Conservation (phyloP, 2,113 vertebrate species). For the Phycodurus eques region DNA sequence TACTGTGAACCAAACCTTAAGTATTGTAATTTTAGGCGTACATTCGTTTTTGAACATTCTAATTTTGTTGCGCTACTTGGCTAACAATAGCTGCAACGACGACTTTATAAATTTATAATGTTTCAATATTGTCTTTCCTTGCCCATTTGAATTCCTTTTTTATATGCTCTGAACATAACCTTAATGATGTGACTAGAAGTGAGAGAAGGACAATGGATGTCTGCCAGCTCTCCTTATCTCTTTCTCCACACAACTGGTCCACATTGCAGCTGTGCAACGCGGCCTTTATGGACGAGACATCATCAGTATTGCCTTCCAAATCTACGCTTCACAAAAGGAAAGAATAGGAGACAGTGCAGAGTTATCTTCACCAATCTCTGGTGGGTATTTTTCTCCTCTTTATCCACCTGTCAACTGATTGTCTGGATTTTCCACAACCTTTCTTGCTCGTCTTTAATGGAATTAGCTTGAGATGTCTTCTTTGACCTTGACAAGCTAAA, state of each 20-base stretch:
- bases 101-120: neutral
- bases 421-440: conserved; percentile 50
- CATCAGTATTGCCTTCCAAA: conserved; percentile 52
- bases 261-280: conserved; percentile 33
- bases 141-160: neutral
- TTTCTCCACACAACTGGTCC: conserved; percentile 41
- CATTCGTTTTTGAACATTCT: too few relatives aligned
- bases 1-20: neutral
- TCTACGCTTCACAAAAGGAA: conserved; percentile 66
- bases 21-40: too few relatives aligned
- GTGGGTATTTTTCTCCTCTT: conserved; percentile 35
- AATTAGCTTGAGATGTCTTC: conserved; percentile 54
- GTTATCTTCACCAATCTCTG: conserved; percentile 67
- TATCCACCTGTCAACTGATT: conserved; percentile 60
- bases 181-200: conserved; percentile 17
- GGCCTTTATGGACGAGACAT: conserved; percentile 42
- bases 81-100: neutral
- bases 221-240: conserved; percentile 60
- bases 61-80: neutral
- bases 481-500: conserved; percentile 61
- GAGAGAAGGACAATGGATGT: conserved; percentile 46
- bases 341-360: conserved; percentile 39
- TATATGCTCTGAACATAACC: neutral
- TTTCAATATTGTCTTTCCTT: neutral
- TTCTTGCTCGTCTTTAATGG: conserved; percentile 48